phyloP scores from a whole-genome alignment of 2,113 vertebrate genomes.

The Butastur rufipennis region DNA sequence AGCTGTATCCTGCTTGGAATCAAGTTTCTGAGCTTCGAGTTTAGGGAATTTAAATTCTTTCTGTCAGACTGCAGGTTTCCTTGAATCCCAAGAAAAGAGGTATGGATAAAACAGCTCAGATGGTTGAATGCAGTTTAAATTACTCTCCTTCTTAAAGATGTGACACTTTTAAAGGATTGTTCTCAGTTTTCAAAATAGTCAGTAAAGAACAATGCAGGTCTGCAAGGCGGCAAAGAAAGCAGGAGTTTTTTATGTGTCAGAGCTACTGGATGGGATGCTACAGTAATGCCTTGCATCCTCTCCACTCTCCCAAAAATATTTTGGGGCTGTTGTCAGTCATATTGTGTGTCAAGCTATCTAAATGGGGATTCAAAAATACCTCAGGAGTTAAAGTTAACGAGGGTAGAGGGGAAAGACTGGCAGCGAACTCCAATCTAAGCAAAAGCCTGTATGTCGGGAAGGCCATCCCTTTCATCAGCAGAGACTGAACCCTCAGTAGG shows the following conservation, averaged over 20 bases:
- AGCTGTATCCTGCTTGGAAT: slow-evolving; percentile 24
- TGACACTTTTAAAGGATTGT: background rate
- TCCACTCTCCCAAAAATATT: background rate
- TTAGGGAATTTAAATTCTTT: background rate
- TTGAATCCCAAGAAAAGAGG: background rate
- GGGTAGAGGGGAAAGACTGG: background rate
- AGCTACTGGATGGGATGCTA: background rate
- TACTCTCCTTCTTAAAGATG: background rate
- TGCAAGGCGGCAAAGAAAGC: background rate
- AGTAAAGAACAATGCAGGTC: background rate
- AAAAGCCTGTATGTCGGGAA: background rate
- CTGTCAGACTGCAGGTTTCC: background rate
- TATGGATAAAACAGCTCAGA: background rate
- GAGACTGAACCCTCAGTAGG: background rate
- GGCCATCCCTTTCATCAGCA: background rate
- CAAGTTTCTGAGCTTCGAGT: background rate
- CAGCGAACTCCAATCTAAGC: background rate
- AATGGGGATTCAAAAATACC: background rate
- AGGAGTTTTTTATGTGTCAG: too few relatives aligned
- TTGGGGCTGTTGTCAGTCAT: background rate
- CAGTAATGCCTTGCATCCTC: background rate
- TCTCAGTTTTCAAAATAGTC: background rate
- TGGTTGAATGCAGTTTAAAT: background rate
- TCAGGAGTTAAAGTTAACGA: background rate
- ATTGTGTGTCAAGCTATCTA: background rate